Conservation (phyloP, 2,113 vertebrate genomes). For the Xenus cinereus region DNA sequence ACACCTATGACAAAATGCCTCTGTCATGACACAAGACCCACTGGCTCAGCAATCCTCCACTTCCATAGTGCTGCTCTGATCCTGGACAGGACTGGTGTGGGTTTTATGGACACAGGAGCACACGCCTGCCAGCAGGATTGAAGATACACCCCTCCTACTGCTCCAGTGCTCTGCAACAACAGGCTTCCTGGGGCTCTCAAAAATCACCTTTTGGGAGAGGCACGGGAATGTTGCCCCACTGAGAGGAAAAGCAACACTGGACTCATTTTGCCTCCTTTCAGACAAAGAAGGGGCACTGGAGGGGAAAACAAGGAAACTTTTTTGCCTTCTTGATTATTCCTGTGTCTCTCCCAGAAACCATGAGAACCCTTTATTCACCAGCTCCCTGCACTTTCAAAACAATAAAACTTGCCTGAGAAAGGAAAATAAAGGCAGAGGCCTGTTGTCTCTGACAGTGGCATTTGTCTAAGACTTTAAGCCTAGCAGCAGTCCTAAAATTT, state of each 20-base stretch:
- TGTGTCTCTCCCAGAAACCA: neutral
- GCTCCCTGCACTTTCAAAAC: neutral
- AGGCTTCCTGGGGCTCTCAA: neutral
- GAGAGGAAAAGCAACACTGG: neutral
- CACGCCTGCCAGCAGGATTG: accelerated
- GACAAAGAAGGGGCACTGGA: neutral
- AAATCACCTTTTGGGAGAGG: neutral
- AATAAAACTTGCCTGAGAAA: neutral
- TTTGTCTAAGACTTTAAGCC: neutral
- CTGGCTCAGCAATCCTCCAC: neutral
- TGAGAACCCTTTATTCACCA: neutral
- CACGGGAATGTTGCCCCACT: neutral
- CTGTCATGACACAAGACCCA: neutral
- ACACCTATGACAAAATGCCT: neutral
- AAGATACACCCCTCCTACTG: neutral
- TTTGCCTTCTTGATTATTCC: neutral
- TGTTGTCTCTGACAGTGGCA: neutral
- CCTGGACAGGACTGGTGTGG: neutral
- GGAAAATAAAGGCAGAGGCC: neutral
- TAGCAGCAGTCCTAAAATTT: neutral
- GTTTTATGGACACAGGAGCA: neutral
- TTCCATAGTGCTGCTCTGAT: neutral
- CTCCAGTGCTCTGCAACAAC: neutral
- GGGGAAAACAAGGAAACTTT: neutral
- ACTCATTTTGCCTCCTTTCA: neutral